phyloP scores from a whole-genome alignment of 2,113 vertebrate genomes.

The Gallinago paraguaiae region DNA sequence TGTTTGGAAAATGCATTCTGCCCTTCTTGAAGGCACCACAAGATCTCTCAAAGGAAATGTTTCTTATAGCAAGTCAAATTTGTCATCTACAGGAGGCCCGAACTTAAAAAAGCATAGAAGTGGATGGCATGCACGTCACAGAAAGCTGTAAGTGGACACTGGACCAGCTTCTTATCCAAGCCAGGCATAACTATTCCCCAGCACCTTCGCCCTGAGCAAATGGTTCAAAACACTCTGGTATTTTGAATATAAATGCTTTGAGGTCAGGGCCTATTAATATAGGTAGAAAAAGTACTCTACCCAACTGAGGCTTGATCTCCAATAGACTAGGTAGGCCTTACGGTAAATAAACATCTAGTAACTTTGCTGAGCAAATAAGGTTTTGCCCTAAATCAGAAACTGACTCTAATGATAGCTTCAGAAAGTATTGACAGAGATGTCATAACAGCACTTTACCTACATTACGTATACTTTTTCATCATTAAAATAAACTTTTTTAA shows the following conservation, averaged over 20 bases:
- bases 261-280: not conserved
- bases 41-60: not conserved
- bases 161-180: not conserved
- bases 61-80: not conserved
- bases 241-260: not conserved
- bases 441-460: slow-evolving; percentile 1
- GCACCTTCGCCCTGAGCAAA: not conserved
- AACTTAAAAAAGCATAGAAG: not conserved
- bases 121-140: not conserved
- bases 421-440: not conserved
- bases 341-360: not conserved
- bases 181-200: not conserved
- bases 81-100: not conserved
- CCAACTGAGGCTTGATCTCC: not conserved
- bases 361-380: not conserved
- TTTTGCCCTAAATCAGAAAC: not conserved
- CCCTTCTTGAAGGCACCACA: not conserved
- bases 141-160: not conserved
- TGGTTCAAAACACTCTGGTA: not conserved
- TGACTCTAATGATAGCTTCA: not conserved
- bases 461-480: not conserved
- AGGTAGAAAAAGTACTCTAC: not conserved
- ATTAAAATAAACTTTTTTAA: not conserved
- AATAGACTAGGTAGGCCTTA: not conserved
- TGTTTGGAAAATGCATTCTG: not conserved